Percentiles rank a stretch among this genome's conserved stretches.
Evolutionary conservation across 2,113 vertebrate species (phyloP).

Genomic region (Alces alces): DNA sequence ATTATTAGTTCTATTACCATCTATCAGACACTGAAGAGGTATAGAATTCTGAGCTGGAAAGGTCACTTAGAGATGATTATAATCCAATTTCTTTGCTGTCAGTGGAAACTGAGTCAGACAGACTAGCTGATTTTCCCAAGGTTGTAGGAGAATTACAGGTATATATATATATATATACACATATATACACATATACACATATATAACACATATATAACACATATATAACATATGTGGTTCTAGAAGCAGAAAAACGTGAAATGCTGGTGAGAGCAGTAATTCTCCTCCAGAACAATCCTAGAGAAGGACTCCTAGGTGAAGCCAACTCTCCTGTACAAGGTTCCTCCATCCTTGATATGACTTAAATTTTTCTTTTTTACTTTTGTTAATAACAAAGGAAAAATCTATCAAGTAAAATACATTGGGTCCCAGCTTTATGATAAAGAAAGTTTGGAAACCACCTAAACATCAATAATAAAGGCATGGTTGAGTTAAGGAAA

Average conservation of each 20-base stretch:
- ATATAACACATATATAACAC: no score
- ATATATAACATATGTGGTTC: no score
- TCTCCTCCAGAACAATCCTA: neutral
- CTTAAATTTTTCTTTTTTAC: neutral
- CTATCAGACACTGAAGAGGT: neutral
- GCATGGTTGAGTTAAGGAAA: neutral
- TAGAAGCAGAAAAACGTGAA: neutral
- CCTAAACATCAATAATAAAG: neutral
- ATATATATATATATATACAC: no score
- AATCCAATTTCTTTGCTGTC: neutral
- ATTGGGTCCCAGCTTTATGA: neutral
- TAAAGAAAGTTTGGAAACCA: neutral
- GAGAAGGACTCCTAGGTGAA: neutral
- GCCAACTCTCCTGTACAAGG: neutral
- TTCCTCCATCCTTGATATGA: neutral
- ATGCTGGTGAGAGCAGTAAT: neutral
- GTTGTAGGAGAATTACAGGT: neutral
- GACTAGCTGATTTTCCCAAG: neutral
- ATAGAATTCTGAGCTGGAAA: neutral
- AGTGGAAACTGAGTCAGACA: neutral
- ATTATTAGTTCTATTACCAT: neutral
- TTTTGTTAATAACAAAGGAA: neutral
- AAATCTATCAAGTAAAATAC: neutral
- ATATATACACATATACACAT: no score
- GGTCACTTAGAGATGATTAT: neutral